These are phyloP conservation scores for Drosophila mauritiana DNA, from an alignment of 1,140 invertebrate species.

Conservation along the genomic window DNA sequence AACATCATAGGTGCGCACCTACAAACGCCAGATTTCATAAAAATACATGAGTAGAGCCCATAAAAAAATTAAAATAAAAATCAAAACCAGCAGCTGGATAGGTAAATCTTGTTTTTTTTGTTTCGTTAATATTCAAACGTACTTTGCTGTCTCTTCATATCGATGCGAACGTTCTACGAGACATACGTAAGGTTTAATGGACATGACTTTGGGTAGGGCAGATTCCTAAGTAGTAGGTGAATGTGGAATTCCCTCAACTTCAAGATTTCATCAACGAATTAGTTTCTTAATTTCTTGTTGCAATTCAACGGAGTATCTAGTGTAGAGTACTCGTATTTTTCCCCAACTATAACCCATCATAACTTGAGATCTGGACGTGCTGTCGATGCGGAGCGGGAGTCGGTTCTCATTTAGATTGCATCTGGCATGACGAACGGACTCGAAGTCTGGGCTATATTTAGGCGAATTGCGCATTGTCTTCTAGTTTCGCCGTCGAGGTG, in stretches of 20 bases:
- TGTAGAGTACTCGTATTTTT: slow-evolving; percentile 14
- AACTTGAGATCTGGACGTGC: slow-evolving; percentile 39
- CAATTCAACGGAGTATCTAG: background rate
- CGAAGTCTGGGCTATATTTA: slow-evolving; percentile 46
- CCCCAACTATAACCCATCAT: slow-evolving; percentile 26
- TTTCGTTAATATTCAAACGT: slow-evolving; percentile 56
- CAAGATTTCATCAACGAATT: no score
- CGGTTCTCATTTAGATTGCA: slow-evolving; percentile 23
- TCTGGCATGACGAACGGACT: slow-evolving; percentile 45
- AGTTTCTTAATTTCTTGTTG: no score
- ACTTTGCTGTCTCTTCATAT: slow-evolving; percentile 44
- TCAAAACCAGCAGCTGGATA: slow-evolving; percentile 33
- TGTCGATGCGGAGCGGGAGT: slow-evolving; percentile 33
- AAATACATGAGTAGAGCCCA: slow-evolving; percentile 56
- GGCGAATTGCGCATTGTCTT: slow-evolving; percentile 18
- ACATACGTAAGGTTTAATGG: slow-evolving; percentile 14
- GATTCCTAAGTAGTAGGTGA: background rate
- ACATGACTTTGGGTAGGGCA: background rate
- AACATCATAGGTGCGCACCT: slow-evolving; percentile 38
- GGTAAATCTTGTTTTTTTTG: slow-evolving; percentile 9
- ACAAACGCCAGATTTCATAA: slow-evolving; percentile 67
- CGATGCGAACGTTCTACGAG: slow-evolving; percentile 40
- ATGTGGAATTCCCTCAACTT: background rate
- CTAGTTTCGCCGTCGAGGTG: slow-evolving; percentile 28
- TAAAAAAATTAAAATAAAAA: slow-evolving; percentile 77